phyloP scores from a whole-genome alignment of 1,140 invertebrate species.

The Ridgeia piscesae region DNA sequence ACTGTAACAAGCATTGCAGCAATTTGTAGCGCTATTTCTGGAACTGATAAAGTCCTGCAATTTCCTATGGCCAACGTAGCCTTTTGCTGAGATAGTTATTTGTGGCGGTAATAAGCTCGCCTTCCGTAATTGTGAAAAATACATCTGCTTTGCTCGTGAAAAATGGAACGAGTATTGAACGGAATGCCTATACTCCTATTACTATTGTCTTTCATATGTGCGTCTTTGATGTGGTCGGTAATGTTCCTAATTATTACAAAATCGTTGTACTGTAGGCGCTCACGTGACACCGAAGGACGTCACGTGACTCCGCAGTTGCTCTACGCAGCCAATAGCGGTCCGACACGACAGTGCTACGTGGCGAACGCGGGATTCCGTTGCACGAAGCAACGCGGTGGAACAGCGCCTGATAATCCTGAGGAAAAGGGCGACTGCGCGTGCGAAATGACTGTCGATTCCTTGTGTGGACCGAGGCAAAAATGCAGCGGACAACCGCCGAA shows the following conservation, averaged over 20 bases:
- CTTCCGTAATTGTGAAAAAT: not conserved
- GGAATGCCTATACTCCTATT: too few relatives aligned
- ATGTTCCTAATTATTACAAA: too few relatives aligned
- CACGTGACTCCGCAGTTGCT: not conserved
- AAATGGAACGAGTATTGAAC: not conserved
- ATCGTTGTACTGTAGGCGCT: not conserved
- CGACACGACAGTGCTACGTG: not conserved
- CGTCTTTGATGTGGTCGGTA: too few relatives aligned
- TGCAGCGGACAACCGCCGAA: not conserved
- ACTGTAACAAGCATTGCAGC: not conserved
- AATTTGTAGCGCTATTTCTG: not conserved
- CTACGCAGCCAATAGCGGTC: not conserved
- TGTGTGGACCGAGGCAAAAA: not conserved
- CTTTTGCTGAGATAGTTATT: too few relatives aligned
- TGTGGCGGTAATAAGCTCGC: not conserved
- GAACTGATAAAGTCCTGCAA: not conserved
- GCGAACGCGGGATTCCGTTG: not conserved
- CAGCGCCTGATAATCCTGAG: not conserved
- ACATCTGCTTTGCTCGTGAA: not conserved
- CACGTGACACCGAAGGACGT: not conserved
- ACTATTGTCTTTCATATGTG: too few relatives aligned
- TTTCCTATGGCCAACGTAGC: too few relatives aligned
- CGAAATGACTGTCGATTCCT: not conserved
- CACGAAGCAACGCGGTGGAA: not conserved
- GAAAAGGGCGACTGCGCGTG: not conserved